Percentiles rank a stretch among this genome's conserved stretches.
Conservation (phyloP, 2,888 invertebrate species). For the Melieria omissa region DNA sequence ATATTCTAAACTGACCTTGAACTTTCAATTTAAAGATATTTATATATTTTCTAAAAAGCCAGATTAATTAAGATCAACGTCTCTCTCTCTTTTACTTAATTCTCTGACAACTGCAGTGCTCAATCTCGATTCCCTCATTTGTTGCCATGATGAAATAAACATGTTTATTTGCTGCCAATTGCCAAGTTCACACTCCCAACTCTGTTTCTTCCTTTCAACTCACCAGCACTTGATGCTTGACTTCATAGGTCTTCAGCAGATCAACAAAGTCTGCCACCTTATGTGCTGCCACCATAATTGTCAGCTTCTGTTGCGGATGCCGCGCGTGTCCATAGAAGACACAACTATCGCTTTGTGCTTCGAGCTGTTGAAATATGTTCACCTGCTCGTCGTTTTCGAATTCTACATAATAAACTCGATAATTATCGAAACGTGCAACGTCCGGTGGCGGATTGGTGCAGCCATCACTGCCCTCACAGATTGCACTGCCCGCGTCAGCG, state of each 20-base stretch:
- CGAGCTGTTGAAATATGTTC: constrained; percentile 53
- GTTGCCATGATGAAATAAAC: too few relatives aligned
- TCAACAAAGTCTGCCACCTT: constrained; percentile 58
- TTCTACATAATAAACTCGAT: constrained; percentile 57
- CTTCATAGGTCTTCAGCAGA: constrained; percentile 53
- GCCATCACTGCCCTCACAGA: constrained; percentile 39
- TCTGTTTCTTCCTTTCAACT: neutral
- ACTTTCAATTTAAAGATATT: too few relatives aligned
- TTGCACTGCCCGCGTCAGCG: neutral
- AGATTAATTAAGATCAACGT: too few relatives aligned
- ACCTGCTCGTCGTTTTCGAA: constrained; percentile 51
- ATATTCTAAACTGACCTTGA: too few relatives aligned
- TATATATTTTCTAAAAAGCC: too few relatives aligned
- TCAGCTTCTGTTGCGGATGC: constrained; percentile 54
- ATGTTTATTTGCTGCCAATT: too few relatives aligned
- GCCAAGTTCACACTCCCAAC: too few relatives aligned
- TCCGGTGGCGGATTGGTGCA: constrained; percentile 4
- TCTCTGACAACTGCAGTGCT: too few relatives aligned
- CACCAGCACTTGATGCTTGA: constrained; percentile 55
- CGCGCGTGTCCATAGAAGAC: constrained; percentile 56
- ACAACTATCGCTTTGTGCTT: constrained; percentile 58
- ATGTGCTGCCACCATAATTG: constrained; percentile 60
- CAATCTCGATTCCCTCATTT: too few relatives aligned
- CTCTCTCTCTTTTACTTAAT: too few relatives aligned
- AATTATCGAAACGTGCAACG: constrained; percentile 60